Base-by-base conservation (phyloP, 2,888 invertebrate genomes). In the Resseliella maxima region DNA sequence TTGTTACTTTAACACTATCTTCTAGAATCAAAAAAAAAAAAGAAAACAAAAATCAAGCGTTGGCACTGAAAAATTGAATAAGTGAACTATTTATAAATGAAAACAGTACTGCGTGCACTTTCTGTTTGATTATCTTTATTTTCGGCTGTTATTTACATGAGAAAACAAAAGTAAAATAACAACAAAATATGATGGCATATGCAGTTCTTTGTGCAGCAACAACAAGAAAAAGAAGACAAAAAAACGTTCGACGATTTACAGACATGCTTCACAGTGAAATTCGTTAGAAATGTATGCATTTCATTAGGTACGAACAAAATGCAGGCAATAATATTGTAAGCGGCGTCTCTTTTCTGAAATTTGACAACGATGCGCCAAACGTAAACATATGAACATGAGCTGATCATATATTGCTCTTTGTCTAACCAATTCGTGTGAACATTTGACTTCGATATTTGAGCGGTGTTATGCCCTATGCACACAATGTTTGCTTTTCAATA, bases 281-380 rank as follows among this genome's bases (percentile, higher is more conserved):
- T 72, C 35, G 31, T 72, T 59, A 24, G 59, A 59, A 59, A 24
- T 59, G 15, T 35, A 72, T 72, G 72, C 72, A 72, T 72, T 72
- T 72, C 72, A 72, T 72, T 72, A 72, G 72, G 72, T 72, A 72
- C 31, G 31, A 72, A 27, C 72, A 72, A 72, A 72, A 27, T 72
- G 35, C 72, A 31, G 31, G 35, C 72, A 72, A 0, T 35, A 72
- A 12, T 72, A 31, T 15, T 72, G 15, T 31, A 18, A 31, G 72
- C 72, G 72, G 72, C 72, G 72, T 72, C 72, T 72, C 72, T 72
- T 72, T 72, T 72, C 72, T 15, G 72, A 72, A 72, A 72, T 72
- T 72, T 72, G 72, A 72, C 72, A 72, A 72, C 72, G 72, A 72
- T 72, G 72, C 72, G 72, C 72, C 72, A 72, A 72, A 72, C 72